Evolutionary conservation across 2,888 invertebrate species (phyloP), one percentile per base, ranked within the genome.

Genomic region (Girardia tigrina): DNA sequence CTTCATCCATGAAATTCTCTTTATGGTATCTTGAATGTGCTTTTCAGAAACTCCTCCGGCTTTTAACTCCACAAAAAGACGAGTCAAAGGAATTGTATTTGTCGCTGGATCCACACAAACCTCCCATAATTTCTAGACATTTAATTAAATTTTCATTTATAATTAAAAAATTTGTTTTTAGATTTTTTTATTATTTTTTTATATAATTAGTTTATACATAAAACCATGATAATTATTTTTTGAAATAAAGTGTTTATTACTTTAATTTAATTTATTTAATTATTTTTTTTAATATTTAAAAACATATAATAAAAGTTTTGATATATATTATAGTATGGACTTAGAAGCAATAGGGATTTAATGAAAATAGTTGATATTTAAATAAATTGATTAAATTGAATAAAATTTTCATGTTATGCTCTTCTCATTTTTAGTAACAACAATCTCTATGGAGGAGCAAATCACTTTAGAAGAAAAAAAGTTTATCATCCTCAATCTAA

Each of bases 41-140:
- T 79, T 77, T 0, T 77, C 75, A 75, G 82, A 82, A 27, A 83
- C 80, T 0, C 83, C 83, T 2, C 83, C 83, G 0, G 82, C 82
- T 71, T 81, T 77, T 26, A 83, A 79, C 71, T 83, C 82, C 36
- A 83, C 80, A 77, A 81, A 80, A 56, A 83, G 77, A 78, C 82
- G 81, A 70, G 81, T 81, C 28, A 82, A 73, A 14, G 82, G 78
- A 29, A 83, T 82, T 70, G 77, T 80, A 78, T 81, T 82, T 36
- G 80, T 81, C 14, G 80, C 80, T 0, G 78, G 77, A 36, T 83
- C 83, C 28, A 82, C 82, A 78, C 81, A 82, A 75, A 81, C 81
- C 78, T 83, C 82, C 83, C 83, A 83, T 73, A 83, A 78, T 29
- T 79, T 80, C 82, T 83, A 80, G 28, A 79, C 6, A 42, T n/a